phyloP scores from a whole-genome alignment of 2,888 invertebrate genomes.

The Tigriopus californicus region DNA sequence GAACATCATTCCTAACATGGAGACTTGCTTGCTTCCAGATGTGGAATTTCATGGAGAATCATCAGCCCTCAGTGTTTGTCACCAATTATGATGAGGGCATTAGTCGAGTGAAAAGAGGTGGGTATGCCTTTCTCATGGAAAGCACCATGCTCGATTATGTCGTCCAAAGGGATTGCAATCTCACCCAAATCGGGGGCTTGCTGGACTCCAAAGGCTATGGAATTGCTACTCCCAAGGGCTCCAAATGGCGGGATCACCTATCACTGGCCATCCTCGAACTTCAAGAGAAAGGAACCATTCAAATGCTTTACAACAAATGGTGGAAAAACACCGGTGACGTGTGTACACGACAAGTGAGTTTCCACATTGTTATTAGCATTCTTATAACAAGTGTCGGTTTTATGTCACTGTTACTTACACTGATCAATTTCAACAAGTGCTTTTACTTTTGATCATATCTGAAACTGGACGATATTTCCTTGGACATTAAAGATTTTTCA shows the following conservation, averaged over 20 bases:
- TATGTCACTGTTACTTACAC: too few species aligned
- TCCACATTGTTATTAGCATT: too few species aligned
- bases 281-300: slow-evolving; percentile 31
- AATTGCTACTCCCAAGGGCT: slow-evolving; percentile 63
- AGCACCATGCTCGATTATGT: slow-evolving; percentile 91
- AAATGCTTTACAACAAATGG: slow-evolving; percentile 47
- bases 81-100: slow-evolving; percentile 80
- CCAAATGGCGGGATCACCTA: slow-evolving; percentile 35
- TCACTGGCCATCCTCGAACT: slow-evolving; percentile 35
- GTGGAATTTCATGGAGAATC: slow-evolving; percentile 83
- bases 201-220: slow-evolving; percentile 76
- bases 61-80: slow-evolving; percentile 62
- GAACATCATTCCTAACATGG: too few species aligned
- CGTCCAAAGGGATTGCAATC: slow-evolving; percentile 74
- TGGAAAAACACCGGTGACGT: slow-evolving; percentile 91
- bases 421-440: too few species aligned
- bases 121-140: slow-evolving; percentile 96
- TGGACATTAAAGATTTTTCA: too few species aligned
- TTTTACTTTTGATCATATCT: too few species aligned
- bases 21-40: too few species aligned
- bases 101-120: slow-evolving; percentile 44
- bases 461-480: too few species aligned
- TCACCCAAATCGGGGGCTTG: slow-evolving; percentile 88
- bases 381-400: too few species aligned
- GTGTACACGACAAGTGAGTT: slow-evolving; percentile 44